These are phyloP conservation scores for Rhagologus leucostigma DNA, from an alignment of 2,113 vertebrate genomes.

Conservation along the genomic window DNA sequence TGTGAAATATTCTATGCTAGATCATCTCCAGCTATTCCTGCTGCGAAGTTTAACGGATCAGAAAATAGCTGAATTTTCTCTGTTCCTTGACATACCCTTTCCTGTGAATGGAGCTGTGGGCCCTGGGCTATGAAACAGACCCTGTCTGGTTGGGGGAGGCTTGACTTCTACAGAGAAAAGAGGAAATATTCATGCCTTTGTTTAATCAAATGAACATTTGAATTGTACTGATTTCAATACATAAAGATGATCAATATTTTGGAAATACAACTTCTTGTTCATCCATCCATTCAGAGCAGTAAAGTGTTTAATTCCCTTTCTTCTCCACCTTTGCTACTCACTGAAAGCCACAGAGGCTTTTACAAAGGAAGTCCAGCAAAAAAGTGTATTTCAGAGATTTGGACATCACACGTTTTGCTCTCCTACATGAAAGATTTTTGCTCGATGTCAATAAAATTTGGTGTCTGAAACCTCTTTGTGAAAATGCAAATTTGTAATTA, in stretches of 20 bases:
- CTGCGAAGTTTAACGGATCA: neutral
- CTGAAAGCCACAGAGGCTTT: neutral
- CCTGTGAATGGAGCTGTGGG: neutral
- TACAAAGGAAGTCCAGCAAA: neutral
- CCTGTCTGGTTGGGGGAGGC: rapidly evolving
- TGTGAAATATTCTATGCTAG: neutral
- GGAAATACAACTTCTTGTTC: neutral
- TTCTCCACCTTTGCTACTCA: neutral
- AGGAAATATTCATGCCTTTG: neutral
- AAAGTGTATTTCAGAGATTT: neutral
- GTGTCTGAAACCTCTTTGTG: neutral
- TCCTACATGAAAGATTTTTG: neutral
- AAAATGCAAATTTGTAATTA: neutral
- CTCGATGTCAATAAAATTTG: neutral
- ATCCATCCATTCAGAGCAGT: neutral
- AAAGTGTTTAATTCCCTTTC: neutral
- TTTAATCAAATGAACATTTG: neutral
- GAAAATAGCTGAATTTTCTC: neutral
- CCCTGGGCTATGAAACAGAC: neutral
- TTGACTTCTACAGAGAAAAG: neutral
- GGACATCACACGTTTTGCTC: neutral
- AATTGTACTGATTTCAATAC: neutral
- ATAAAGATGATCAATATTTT: neutral
- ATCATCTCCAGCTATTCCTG: neutral
- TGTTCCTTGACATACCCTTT: neutral